These are phyloP conservation scores for Amphiduros pacificus DNA, from an alignment of 2,888 invertebrate species.

Conservation along the genomic window DNA sequence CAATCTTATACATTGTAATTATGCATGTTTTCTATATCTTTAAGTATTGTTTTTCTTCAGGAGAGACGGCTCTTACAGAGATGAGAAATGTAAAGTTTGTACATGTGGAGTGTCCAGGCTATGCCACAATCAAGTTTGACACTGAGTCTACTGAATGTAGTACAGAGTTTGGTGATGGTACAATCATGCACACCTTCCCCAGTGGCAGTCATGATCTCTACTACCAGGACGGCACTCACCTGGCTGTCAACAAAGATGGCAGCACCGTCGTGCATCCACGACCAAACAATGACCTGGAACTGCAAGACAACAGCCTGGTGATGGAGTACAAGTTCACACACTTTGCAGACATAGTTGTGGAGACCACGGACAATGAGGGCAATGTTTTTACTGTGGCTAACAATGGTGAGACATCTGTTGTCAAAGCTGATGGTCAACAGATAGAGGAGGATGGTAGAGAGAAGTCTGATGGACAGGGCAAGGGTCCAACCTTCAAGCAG, in stretches of 20 bases:
- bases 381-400: constrained; percentile 53
- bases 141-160: constrained; percentile 50
- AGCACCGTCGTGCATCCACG: constrained; percentile 43
- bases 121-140: constrained; percentile 57
- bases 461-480: background rate
- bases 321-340: constrained; percentile 50
- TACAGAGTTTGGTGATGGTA: constrained; percentile 54
- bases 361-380: constrained; percentile 53
- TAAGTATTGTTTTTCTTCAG: constrained; percentile 17
- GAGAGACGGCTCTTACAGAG: constrained; percentile 32
- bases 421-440: constrained; percentile 36
- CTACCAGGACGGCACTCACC: constrained; percentile 46
- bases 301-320: constrained; percentile 36
- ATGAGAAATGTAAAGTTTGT: constrained; percentile 46
- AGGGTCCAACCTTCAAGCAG: constrained; percentile 38
- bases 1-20: no score
- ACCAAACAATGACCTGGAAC: constrained; percentile 37
- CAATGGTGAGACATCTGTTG: constrained; percentile 49
- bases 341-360: constrained; percentile 47
- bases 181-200: constrained; percentile 49
- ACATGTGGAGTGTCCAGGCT: constrained; percentile 57
- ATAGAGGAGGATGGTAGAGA: constrained; percentile 1
- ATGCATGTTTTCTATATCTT: no score
- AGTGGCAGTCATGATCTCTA: constrained; percentile 53
- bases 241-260: constrained; percentile 36